Conservation (phyloP, 2,113 vertebrate species). For the Plectropomus leopardus region DNA sequence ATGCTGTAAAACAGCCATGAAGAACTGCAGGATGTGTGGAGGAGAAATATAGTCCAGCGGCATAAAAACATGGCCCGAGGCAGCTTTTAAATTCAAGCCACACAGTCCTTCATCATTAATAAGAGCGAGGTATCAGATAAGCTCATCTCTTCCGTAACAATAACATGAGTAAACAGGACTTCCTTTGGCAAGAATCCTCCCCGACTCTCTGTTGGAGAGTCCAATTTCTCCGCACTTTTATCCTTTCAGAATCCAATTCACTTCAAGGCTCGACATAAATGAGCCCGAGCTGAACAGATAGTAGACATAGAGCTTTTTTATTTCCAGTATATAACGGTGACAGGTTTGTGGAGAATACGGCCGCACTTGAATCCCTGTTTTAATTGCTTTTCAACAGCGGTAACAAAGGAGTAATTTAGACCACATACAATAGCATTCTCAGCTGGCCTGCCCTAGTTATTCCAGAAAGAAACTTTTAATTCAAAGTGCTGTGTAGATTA, state of each 20-base stretch:
- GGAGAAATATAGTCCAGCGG: conserved; percentile 40
- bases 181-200: conserved; percentile 61
- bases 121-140: conserved; percentile 68
- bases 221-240: conserved; percentile 47
- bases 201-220: conserved; percentile 23
- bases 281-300: conserved; percentile 56
- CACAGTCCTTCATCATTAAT: conserved; percentile 69
- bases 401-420: conserved; percentile 84
- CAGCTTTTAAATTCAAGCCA: conserved; percentile 63
- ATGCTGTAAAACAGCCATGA: conserved; percentile 6
- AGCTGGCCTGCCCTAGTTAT: conserved; percentile 85
- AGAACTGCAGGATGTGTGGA: conserved; percentile 3
- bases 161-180: conserved; percentile 76
- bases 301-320: conserved; percentile 46
- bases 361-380: conserved; percentile 74
- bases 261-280: conserved; percentile 49
- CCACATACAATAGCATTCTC: conserved; percentile 83
- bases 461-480: conserved; percentile 82
- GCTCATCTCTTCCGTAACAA: conserved; percentile 64
- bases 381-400: conserved; percentile 84
- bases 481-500: conserved; percentile 87
- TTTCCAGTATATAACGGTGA: conserved; percentile 53
- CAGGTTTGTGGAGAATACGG: conserved; percentile 77
- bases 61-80: conserved; percentile 62
- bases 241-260: conserved; percentile 64